Evolutionary conservation across 23 tunicate species (phyloP), one percentile per base, ranked within the genome.

Genomic region (Aplidium turbinatum): DNA sequence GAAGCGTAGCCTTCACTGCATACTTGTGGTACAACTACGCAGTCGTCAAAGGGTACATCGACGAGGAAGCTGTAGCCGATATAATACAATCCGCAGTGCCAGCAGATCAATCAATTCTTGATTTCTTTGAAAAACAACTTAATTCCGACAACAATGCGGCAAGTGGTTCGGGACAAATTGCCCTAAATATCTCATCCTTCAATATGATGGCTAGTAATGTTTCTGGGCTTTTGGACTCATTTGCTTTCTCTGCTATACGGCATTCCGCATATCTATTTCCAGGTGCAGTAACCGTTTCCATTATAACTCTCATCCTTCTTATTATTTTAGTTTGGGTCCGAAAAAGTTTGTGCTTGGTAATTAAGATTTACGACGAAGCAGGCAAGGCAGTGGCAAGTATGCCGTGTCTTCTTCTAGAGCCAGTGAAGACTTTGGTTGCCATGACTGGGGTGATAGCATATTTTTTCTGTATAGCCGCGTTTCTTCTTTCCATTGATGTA

Each of bases 281-380:
- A 35, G 29, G 76, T 23, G 47, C 70, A 9, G 67, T 83, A 21
- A 53, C 40, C 5, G 58, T 45, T 24, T 46, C 76, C 58, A 48
- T 70, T 24, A 16, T 70, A 9, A 70, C 76, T 2, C 3, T 34
- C 9, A 27, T 47, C n/a, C 4, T 70, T 4, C 20, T 70, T 22
- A 36, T 70, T 3, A 47, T 70, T 29, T 47, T 70, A 5, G 25
- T 70, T 5, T 73, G 85, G 90, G 38, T 76, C 0, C 58, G 91
- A 5, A 91, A 84, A 38, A 84, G 92, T 39, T 57, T 91, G 16
- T 58, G 73, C 2, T 73, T 91, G 0, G 85, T 76, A 7, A 57
- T 91, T 3, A 74, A 73, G 9, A 80, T 91, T 3, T 84, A 84
- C 45, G 84, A 84, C 36, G 97, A 91, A 85, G 91, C 97, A n/a